Base-by-base conservation (phyloP, 2,888 invertebrate species). In the Eurytoma californica region DNA sequence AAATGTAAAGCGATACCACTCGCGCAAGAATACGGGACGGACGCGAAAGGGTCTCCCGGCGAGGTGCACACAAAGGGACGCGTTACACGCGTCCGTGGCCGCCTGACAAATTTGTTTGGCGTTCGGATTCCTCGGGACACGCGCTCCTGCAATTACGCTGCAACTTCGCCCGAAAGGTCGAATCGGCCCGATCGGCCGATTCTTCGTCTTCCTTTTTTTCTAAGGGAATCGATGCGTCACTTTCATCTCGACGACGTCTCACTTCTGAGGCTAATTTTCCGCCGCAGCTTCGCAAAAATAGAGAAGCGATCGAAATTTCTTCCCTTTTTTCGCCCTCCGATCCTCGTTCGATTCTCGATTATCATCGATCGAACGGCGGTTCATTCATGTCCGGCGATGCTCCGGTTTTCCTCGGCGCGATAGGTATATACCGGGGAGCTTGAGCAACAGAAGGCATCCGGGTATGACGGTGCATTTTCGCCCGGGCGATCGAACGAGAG, bases 191-290 rank as follows among this genome's bases (percentile, higher is more conserved):
- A 14, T 65, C 61, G 61, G 53, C 68, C 67, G 66, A 69, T 77
- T 82, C 80, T n/a, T n/a, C n/a, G n/a, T n/a, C n/a, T n/a, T n/a
- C 24, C 2, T 24, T 24, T 24, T 24, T 79, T 79, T 80, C 79
- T 81, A 81, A 82, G 84, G 84, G 86, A 88, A 87, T 83, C 87
- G 88, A 86, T 87, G 88, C 88, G 87, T 89, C 88, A 88, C 85
- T 87, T 86, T 85, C 85, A 85, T 83, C 83, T 60, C 66, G 30
- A 28, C 69, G n/a, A 69, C 57, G 55, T 69, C 76, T 76, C 69
- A 69, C 69, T 69, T 24, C 24, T 1, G 24, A 24, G 24, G 24
- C 1, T 24, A 24, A 24, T 24, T 24, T 24, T 24, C 24, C 24
- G 13, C 51, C 30, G 14, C 13, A 55, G 14, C 24, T 20, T 14